phyloP scores from a whole-genome alignment of 2,797 vertebrate genomes.

The Glossophaga mutica region DNA sequence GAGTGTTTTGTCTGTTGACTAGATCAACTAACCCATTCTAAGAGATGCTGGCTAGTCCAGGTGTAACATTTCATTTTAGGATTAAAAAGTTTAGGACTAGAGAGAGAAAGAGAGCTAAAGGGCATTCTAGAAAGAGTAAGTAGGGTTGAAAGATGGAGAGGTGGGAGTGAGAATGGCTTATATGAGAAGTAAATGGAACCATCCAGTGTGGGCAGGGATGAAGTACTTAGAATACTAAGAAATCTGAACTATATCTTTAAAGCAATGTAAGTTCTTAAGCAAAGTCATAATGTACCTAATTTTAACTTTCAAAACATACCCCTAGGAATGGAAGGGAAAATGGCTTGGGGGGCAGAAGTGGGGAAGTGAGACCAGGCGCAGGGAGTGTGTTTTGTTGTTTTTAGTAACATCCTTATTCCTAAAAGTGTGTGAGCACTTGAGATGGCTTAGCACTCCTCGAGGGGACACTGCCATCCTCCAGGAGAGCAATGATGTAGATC shows the following conservation, averaged over 20 bases:
- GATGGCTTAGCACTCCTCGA: neutral
- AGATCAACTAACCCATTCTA: neutral
- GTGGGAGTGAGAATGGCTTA: neutral
- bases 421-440: neutral
- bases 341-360: neutral
- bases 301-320: conserved; percentile 23
- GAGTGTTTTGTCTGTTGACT: neutral
- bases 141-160: neutral
- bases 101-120: neutral
- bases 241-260: neutral
- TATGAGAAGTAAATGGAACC: neutral
- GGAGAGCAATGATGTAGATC: neutral
- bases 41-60: neutral
- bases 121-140: neutral
- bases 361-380: neutral
- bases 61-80: neutral
- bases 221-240: neutral
- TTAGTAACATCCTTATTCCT: neutral
- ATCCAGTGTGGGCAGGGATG: neutral
- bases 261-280: neutral
- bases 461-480: neutral
- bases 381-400: neutral
- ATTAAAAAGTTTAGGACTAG: neutral
- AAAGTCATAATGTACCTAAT: neutral
- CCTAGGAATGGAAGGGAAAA: neutral